Conservation (phyloP, 1,140 invertebrate genomes). For the Acromyrmex heyeri region DNA sequence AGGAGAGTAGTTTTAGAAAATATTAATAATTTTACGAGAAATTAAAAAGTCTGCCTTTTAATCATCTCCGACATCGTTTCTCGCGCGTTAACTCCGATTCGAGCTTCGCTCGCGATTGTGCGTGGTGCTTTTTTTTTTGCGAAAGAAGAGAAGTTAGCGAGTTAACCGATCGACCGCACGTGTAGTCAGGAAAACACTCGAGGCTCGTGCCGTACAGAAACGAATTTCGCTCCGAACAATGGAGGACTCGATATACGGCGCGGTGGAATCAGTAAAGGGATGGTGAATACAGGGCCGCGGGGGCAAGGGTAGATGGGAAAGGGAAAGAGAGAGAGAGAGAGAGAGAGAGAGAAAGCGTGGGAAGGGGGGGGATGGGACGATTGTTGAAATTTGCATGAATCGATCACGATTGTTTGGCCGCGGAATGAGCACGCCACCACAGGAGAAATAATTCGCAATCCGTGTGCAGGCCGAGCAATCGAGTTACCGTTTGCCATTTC, state of each 20-base stretch:
- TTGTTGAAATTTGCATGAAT: conserved; percentile 85
- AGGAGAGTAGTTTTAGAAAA: background rate
- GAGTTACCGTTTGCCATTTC: conserved; percentile 86
- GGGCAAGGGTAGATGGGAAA: conserved; percentile 43
- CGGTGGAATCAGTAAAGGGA: conserved; percentile 77
- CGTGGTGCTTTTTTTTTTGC: conserved; percentile 19
- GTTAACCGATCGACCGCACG: conserved; percentile 64
- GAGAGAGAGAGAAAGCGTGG: background rate
- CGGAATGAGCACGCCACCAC: conserved; percentile 82
- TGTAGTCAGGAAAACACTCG: conserved; percentile 70
- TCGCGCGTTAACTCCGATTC: conserved; percentile 51
- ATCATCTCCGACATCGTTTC: conserved; percentile 44
- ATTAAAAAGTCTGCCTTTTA: conserved; percentile 31
- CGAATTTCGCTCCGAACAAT: conserved; percentile 80
- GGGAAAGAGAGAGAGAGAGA: conserved; percentile 22
- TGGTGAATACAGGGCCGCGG: conserved; percentile 61
- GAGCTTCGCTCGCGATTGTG: conserved; percentile 40
- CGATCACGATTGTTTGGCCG: conserved; percentile 84
- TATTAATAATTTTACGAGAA: conserved; percentile 4
- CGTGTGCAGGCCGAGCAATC: conserved; percentile 82
- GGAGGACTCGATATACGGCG: conserved; percentile 78
- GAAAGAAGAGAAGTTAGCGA: conserved; percentile 59
- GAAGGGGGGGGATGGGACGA: conserved; percentile 73
- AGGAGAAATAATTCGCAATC: conserved; percentile 85
- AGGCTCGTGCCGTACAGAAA: conserved; percentile 75